Evolutionary conservation across 2,113 vertebrate species (phyloP).

Genomic region (Oreochromis niloticus): DNA sequence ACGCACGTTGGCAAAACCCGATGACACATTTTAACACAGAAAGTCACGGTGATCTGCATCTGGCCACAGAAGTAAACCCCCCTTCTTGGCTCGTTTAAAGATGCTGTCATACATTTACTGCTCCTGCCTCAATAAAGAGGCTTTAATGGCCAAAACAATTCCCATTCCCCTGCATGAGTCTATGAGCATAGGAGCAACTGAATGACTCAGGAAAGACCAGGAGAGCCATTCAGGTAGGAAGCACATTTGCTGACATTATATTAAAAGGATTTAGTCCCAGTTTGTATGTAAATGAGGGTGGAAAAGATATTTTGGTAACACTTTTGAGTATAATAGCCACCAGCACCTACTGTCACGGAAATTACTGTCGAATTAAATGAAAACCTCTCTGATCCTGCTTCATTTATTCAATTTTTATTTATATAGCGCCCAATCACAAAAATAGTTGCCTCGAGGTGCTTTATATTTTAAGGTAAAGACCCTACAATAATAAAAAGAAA

Average conservation of each 20-base stretch:
- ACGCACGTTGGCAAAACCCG: slow-evolving; percentile 10
- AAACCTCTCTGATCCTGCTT: background rate
- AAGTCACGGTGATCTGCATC: background rate
- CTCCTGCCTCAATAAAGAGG: background rate
- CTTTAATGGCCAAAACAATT: background rate
- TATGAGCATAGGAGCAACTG: background rate
- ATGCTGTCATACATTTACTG: background rate
- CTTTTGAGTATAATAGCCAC: background rate
- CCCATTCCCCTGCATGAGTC: background rate
- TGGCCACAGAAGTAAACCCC: background rate
- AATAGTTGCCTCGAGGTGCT: background rate
- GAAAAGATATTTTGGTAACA: background rate
- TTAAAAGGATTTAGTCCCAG: background rate
- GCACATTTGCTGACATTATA: background rate
- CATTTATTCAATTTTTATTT: background rate
- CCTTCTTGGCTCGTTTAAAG: background rate
- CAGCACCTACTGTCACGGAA: background rate
- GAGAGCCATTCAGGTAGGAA: background rate
- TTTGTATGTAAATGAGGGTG: background rate
- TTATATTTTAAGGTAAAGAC: background rate
- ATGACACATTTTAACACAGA: background rate
- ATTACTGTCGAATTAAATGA: background rate
- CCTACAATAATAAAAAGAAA: background rate
- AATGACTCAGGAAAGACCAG: background rate
- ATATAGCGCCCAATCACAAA: background rate